Conservation (phyloP, 37 sponge, comb jelly and placozoan genomes). For the Halichondria panicea region DNA sequence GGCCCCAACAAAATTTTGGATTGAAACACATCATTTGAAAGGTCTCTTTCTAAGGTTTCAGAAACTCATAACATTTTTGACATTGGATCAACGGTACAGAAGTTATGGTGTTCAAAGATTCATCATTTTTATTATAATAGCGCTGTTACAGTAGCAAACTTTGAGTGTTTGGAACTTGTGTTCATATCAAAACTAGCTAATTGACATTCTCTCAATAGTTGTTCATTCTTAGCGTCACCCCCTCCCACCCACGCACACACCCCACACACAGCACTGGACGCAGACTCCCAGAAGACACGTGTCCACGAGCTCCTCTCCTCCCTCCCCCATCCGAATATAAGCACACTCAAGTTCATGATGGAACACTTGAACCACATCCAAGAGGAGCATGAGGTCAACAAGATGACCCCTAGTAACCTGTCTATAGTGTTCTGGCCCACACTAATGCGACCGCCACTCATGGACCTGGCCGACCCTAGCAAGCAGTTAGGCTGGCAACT, state of each 20-base stretch:
- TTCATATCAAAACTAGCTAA: too few relatives aligned
- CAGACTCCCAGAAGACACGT: constrained; percentile 10
- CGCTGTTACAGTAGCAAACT: too few relatives aligned
- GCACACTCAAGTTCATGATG: constrained; percentile 44
- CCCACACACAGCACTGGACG: constrained; percentile 12
- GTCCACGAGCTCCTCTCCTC: constrained; percentile 33
- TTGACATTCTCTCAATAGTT: not conserved
- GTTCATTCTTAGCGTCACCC: too few relatives aligned
- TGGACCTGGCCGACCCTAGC: constrained; percentile 67
- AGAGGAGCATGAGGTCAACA: constrained; percentile 57
- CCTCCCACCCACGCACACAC: not conserved
- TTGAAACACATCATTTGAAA: too few relatives aligned
- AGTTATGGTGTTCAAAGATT: too few relatives aligned
- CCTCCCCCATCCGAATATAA: constrained; percentile 55
- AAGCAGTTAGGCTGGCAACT: constrained; percentile 77
- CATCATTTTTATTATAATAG: too few relatives aligned
- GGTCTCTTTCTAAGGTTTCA: too few relatives aligned
- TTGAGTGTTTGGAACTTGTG: too few relatives aligned
- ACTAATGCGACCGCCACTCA: constrained; percentile 76
- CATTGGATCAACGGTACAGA: too few relatives aligned
- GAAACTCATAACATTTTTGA: too few relatives aligned
- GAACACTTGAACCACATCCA: constrained; percentile 42
- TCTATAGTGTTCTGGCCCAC: constrained; percentile 97
- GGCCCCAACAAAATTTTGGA: too few relatives aligned
- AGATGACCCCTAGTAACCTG: constrained; percentile 85